A percentile compares a stretch with the other conserved stretches of the same genome.
Evolutionary conservation across 1,140 invertebrate genomes (phyloP).

Genomic region (Tetragnatha versicolor): DNA sequence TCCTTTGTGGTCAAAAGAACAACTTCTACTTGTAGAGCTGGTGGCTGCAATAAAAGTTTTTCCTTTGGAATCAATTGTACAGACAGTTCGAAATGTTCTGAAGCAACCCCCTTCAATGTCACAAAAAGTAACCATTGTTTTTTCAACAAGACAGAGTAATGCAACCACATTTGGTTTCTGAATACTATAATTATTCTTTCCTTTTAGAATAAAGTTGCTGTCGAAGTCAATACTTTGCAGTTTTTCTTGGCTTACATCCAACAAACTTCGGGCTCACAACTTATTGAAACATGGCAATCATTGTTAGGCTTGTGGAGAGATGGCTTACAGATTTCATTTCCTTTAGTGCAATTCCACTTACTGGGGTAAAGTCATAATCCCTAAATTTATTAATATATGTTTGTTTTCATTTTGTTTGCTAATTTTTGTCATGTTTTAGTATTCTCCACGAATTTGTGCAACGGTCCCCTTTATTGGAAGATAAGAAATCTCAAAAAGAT

Average conservation of each 20-base stretch:
- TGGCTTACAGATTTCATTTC: constrained; percentile 70
- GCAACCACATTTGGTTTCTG: background rate
- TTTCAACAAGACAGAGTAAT: background rate
- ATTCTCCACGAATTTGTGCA: constrained; percentile 88
- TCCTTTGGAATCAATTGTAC: constrained; percentile 85
- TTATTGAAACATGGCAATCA: constrained; percentile 82
- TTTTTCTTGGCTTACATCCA: constrained; percentile 78
- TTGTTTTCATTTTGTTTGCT: background rate
- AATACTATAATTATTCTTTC: constrained; percentile 19
- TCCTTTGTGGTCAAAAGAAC: constrained; percentile 74
- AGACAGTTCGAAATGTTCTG: constrained; percentile 82
- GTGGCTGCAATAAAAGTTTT: constrained; percentile 83
- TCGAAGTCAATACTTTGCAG: constrained; percentile 73
- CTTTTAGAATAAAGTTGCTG: constrained; percentile 61
- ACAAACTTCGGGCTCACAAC: constrained; percentile 69
- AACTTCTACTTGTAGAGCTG: constrained; percentile 80
- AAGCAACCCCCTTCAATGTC: constrained; percentile 76
- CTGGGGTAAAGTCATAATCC: constrained; percentile 67
- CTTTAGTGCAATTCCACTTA: constrained; percentile 82
- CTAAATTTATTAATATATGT: background rate
- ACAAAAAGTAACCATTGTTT: constrained; percentile 44
- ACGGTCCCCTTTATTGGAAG: constrained; percentile 77
- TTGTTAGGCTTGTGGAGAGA: constrained; percentile 82
- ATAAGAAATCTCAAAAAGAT: constrained; percentile 84
- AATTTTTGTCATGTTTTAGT: constrained; percentile 59